Evolutionary conservation across 53 echinoderm and acorn worm genomes (phyloP).

Genomic region (Echinometra lucunter): DNA sequence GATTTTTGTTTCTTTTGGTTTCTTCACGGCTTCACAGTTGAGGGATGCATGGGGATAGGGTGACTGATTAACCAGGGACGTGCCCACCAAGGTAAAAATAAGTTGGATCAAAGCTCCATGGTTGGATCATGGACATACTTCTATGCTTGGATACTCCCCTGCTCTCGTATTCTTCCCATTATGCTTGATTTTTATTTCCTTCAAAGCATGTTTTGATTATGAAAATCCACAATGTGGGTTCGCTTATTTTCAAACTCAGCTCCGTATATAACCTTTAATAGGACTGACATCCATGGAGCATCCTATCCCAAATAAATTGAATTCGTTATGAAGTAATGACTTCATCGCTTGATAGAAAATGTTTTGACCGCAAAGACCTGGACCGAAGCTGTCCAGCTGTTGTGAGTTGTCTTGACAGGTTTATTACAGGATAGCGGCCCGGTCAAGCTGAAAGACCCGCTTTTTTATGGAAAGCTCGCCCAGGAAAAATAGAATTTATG

Average conservation of each 20-base stretch:
- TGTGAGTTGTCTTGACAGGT: conserved; percentile 55
- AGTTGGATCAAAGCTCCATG: too few species aligned
- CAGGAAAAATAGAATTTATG: conserved; percentile 52
- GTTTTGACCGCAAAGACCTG: conserved; percentile 46
- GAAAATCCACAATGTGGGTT: background rate
- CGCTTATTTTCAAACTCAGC: background rate
- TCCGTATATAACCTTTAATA: background rate
- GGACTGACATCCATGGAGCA: background rate
- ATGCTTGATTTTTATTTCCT: background rate
- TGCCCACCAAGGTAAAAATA: too few species aligned
- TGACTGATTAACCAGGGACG: background rate
- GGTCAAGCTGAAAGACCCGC: conserved; percentile 53
- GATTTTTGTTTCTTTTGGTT: too few species aligned
- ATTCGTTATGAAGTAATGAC: conserved; percentile 54
- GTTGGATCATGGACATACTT: too few species aligned
- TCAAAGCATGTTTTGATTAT: background rate
- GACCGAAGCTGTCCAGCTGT: conserved; percentile 39
- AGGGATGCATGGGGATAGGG: too few species aligned
- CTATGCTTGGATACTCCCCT: background rate
- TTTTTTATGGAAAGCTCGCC: conserved; percentile 38
- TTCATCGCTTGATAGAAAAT: conserved; percentile 47
- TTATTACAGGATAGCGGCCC: conserved; percentile 50
- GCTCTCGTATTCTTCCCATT: background rate
- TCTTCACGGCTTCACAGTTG: too few species aligned
- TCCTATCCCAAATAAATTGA: conserved; percentile 35